Base-by-base conservation (phyloP, 2,888 invertebrate genomes). In the Polietes domitor region DNA sequence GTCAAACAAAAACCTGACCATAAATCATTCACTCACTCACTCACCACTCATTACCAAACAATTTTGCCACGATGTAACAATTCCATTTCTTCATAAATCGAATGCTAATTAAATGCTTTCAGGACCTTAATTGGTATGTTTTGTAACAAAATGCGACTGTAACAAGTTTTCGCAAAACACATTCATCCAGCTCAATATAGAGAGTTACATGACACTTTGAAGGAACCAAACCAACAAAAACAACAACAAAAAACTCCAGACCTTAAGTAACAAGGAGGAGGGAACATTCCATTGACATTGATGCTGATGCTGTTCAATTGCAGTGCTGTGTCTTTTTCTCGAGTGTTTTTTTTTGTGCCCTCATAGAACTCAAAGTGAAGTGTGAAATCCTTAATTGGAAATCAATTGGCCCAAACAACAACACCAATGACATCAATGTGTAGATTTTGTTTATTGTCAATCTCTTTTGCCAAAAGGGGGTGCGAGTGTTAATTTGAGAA, bases 301-400 rank as follows among this genome's bases (percentile, higher is more conserved):
- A 77, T 63, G 47, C 37, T 63, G 74, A 71, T 53, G 28, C 68
- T 68, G n/a, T n/a, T n/a, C n/a, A 68, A 80, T 43, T 17, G 53
- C 70, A 71, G 74, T n/a, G 43, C 68, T 15, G 15, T 68, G 21
- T 65, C 15, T 37, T 41, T 32, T 68, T 43, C 68, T 7, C 1
- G 1, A 19, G 28, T 28, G n/a, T 65, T 68, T 43, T 61, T 78
- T 37, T 76, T 72, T 80, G 4, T 50, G n/a, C 26, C 24, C 28
- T 19, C 21, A 15, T 28, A 41, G 72, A 55, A 80, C 71, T 37
- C 53, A 61, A 75, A 63, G 78, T 84, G 84, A 84, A 84, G 84
- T 84, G 84, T 84, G 84, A 84, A 84, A 81, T 84, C 84, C 84
- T 84, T 84, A 84, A 84, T 84, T 84, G 80, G 83, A 85, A 83